Evolutionary conservation across 2,113 vertebrate species (phyloP).

Genomic region (Amblyopsis rosae): DNA sequence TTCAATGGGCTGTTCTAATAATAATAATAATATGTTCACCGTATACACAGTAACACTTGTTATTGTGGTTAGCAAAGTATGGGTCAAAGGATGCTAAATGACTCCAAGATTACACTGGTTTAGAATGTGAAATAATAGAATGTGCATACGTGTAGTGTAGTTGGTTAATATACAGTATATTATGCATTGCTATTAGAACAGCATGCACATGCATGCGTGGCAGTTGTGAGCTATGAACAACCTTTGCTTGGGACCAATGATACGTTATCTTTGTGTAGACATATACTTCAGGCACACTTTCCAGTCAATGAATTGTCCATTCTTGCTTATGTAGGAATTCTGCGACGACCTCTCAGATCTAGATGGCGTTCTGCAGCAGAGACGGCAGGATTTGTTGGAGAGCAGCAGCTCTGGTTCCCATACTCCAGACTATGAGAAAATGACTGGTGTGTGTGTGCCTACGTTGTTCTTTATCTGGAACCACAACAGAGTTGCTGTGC

Average conservation of each 20-base stretch:
- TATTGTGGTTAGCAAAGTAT: neutral
- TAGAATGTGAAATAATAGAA: too few species aligned
- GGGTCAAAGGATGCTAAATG: too few species aligned
- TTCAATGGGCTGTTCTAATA: conserved; percentile 22
- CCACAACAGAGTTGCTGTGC: too few species aligned
- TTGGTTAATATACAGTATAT: too few species aligned
- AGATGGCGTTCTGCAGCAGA: conserved; percentile 80
- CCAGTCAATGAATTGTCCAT: neutral
- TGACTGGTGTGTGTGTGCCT: conserved; percentile 74
- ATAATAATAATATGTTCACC: conserved; percentile 19
- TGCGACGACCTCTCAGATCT: conserved; percentile 84
- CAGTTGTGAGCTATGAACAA: too few species aligned
- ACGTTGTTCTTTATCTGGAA: neutral
- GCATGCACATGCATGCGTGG: too few species aligned
- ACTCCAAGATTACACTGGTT: too few species aligned
- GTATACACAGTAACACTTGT: neutral
- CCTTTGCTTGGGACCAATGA: conserved; percentile 6
- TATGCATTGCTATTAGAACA: too few species aligned
- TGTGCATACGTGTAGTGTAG: too few species aligned
- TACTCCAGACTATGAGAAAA: conserved; percentile 88
- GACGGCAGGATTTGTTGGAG: conserved; percentile 84
- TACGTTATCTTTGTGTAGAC: conserved; percentile 13
- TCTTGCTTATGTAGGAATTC: conserved; percentile 77
- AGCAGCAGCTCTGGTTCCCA: conserved; percentile 92
- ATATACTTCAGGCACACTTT: neutral